Conservation (phyloP, 2,888 invertebrate genomes). For the Drosophila merina region DNA sequence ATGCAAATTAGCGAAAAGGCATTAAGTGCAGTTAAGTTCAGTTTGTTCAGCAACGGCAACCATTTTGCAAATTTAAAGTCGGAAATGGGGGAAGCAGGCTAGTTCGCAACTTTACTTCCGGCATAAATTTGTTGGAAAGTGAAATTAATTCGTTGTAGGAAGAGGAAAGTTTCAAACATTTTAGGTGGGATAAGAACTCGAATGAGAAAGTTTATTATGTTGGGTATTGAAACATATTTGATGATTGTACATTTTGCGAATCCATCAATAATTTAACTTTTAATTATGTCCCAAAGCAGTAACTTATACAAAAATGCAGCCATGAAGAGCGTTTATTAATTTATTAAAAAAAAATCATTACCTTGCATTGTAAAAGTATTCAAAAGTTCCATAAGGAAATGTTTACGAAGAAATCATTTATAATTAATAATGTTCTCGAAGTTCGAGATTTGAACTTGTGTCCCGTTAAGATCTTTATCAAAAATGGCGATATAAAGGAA, state of each 20-base stretch:
- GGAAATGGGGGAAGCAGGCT: slow-evolving; percentile 12
- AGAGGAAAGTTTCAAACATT: slow-evolving; percentile 19
- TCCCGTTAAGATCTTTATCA: background rate
- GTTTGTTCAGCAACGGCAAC: slow-evolving; percentile 20
- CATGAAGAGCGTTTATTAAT: background rate
- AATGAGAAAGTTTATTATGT: slow-evolving; percentile 26
- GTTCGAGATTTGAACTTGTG: background rate
- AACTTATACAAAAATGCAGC: background rate
- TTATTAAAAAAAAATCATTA: background rate
- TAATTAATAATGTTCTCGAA: background rate
- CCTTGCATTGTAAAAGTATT: background rate
- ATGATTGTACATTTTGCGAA: background rate
- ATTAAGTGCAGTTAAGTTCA: slow-evolving; percentile 66
- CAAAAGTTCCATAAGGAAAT: background rate
- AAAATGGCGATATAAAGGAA: background rate
- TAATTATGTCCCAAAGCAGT: background rate
- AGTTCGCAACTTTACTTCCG: slow-evolving; percentile 34
- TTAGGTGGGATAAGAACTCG: slow-evolving; percentile 4
- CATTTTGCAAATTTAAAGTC: slow-evolving; percentile 46
- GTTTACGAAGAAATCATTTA: background rate
- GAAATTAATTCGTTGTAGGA: slow-evolving; percentile 32
- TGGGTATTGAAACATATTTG: background rate
- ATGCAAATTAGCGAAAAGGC: slow-evolving; percentile 61
- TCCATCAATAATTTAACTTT: background rate
- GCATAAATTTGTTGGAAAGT: slow-evolving; percentile 38